These are phyloP conservation scores for Centropus unirufus DNA, from an alignment of 2,113 vertebrate genomes.

Conservation along the genomic window DNA sequence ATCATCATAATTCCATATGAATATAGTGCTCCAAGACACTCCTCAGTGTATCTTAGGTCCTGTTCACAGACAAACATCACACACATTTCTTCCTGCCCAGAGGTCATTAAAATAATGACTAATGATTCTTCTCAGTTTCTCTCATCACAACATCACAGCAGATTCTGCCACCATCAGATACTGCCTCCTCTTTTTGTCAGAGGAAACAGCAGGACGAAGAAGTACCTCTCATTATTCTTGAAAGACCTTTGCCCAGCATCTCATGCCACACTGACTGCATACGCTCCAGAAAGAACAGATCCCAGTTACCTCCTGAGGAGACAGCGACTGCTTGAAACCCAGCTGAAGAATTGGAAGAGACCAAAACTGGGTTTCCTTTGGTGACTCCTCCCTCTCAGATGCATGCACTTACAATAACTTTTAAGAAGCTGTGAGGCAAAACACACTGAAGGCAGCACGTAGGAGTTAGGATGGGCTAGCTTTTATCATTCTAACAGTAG, in stretches of 20 bases:
- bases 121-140: neutral
- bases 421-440: neutral
- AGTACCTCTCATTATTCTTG: neutral
- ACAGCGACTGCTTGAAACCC: neutral
- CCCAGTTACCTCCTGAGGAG: neutral
- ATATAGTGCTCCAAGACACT: neutral
- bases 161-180: neutral
- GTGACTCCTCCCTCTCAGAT: neutral
- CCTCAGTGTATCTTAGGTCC: neutral
- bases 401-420: neutral
- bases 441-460: neutral
- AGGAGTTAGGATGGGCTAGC: neutral
- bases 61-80: neutral
- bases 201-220: neutral
- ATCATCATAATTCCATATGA: neutral
- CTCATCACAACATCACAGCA: neutral
- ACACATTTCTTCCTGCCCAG: neutral
- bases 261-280: neutral
- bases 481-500: neutral
- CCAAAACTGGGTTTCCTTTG: neutral
- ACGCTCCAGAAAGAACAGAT: neutral
- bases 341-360: neutral
- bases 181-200: neutral
- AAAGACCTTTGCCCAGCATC: neutral
- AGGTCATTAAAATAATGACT: neutral